phyloP scores from a whole-genome alignment of 2,797 vertebrate genomes.

The Eleutherodactylus coqui region DNA sequence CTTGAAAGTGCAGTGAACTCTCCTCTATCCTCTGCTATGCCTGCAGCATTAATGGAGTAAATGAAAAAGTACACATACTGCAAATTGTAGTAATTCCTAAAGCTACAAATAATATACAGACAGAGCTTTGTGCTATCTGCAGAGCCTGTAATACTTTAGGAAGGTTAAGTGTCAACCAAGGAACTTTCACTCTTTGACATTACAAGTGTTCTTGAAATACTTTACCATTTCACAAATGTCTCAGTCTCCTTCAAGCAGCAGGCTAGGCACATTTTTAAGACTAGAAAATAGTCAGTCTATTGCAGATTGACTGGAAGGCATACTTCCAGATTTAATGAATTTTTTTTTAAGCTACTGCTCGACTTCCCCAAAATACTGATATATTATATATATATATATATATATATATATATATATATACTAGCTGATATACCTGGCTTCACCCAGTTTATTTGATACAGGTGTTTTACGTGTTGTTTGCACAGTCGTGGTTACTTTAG shows the following conservation, averaged over 20 bases:
- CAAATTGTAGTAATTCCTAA: conserved; percentile 28
- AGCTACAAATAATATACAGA: conserved; percentile 12
- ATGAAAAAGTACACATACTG: conserved; percentile 6
- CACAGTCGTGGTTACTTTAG: no score
- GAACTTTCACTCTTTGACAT: conserved; percentile 3
- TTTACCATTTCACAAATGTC: neutral
- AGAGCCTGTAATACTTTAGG: conserved; percentile 18
- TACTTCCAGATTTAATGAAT: neutral
- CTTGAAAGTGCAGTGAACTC: conserved; percentile 32
- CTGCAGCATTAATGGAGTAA: conserved; percentile 18
- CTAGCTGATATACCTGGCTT: no score
- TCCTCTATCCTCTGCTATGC: neutral
- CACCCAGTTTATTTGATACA: no score
- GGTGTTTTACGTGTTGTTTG: no score
- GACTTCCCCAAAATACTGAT: neutral
- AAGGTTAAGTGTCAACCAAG: conserved; percentile 25
- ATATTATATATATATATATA: no score
- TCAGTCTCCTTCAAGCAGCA: neutral
- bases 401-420: no score
- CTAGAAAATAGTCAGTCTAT: neutral
- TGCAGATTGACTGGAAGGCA: neutral
- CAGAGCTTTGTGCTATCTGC: neutral
- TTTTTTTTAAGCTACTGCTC: neutral
- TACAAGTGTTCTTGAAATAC: conserved; percentile 2
- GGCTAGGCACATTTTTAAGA: neutral